phyloP scores from a whole-genome alignment of 2,888 invertebrate species.

The Pristionchus entomophagus region DNA sequence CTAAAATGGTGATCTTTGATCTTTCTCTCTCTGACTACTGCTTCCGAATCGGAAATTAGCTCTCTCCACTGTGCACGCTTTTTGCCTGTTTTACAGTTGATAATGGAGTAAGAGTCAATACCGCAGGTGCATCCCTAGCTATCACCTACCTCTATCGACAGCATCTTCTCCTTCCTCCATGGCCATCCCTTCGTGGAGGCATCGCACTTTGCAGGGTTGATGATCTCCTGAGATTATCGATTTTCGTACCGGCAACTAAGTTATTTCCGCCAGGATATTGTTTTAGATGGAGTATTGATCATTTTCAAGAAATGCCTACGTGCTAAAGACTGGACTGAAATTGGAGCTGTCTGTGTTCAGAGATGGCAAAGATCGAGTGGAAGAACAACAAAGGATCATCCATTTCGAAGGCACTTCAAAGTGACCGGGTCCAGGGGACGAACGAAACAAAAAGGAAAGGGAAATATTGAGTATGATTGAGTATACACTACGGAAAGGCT shows the following conservation, averaged over 20 bases:
- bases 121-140: background rate
- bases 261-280: no score
- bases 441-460: no score
- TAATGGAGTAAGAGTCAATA: background rate
- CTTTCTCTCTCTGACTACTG: no score
- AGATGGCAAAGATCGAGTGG: no score
- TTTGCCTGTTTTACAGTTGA: no score
- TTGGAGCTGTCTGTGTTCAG: background rate
- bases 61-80: background rate
- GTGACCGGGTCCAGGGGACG: no score
- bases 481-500: no score
- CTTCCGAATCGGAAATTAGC: no score
- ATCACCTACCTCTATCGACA: slow-evolving; percentile 6
- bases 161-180: slow-evolving; percentile 51
- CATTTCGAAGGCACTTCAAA: no score
- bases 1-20: slow-evolving; percentile 2
- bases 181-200: slow-evolving; percentile 51
- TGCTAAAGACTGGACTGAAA: background rate
- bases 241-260: background rate
- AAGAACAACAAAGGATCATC: no score
- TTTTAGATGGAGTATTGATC: no score
- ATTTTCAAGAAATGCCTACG: background rate
- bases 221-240: slow-evolving; percentile 9
- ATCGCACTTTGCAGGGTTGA: slow-evolving; percentile 50
- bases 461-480: no score